phyloP scores from a whole-genome alignment of 2,113 vertebrate genomes.

The Hassar affinis region DNA sequence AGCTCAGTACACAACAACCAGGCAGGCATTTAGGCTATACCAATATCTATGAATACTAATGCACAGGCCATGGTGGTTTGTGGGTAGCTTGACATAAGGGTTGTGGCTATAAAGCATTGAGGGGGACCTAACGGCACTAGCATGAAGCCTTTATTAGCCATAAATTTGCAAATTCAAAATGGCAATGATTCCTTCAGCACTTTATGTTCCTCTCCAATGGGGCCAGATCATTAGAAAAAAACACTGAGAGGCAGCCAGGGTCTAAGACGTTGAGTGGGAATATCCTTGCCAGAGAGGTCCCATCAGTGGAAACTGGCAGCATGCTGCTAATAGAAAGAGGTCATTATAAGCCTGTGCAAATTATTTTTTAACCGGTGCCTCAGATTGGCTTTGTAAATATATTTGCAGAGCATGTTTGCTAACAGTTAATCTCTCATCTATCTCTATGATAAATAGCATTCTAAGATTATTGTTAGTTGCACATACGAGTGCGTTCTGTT shows the following conservation, averaged over 20 bases:
- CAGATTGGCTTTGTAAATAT: conserved; percentile 13
- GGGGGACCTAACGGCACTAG: conserved; percentile 26
- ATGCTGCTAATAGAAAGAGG: neutral
- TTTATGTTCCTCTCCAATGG: conserved; percentile 31
- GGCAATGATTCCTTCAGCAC: conserved; percentile 43
- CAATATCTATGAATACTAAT: conserved; percentile 49
- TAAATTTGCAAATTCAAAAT: conserved; percentile 50
- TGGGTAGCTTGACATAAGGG: conserved; percentile 37
- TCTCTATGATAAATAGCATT: neutral
- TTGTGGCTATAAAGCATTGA: conserved; percentile 34
- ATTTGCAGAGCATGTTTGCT: neutral
- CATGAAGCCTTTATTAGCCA: conserved; percentile 45
- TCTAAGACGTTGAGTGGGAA: conserved; percentile 12
- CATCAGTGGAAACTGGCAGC: neutral
- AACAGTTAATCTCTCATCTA: conserved; percentile 7
- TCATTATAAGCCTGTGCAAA: neutral
- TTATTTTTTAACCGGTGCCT: neutral
- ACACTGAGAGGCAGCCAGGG: conserved; percentile 12
- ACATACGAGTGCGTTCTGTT: neutral
- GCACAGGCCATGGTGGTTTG: conserved; percentile 10
- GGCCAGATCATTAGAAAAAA: conserved; percentile 25
- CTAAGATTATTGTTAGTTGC: neutral
- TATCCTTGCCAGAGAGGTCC: conserved; percentile 13
- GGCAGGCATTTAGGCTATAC: conserved; percentile 38
- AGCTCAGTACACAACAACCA: conserved; percentile 34